Evolutionary conservation across 2,797 vertebrate species (phyloP), one percentile per base, ranked within the genome.

Genomic region (Cossypha dichroa): DNA sequence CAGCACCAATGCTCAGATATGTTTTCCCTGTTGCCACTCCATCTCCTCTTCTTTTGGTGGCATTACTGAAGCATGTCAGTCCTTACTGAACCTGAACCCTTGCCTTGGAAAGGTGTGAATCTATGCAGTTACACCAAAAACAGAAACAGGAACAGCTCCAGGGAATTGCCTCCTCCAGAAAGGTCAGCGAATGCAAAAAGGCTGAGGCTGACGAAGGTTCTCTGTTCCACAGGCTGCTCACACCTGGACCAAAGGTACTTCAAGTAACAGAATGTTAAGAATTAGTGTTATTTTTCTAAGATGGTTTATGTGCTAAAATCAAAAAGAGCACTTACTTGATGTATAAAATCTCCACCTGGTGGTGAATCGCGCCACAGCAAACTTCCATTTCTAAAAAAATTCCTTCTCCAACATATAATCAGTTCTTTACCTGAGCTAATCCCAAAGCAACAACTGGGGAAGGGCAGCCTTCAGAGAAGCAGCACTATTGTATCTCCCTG

Each of bases 311-410:
- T 8, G 13, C 19, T 26, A 46, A 29, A 66, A 76, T 13, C 12
- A 4, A 23, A 75, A 54, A 36, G 25, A 48, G 28, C 22, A 6
- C 10, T 45, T 67, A 16, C 11, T 4, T 38, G 67, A 59, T 66
- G 40, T 21, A 26, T 52, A 29, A 72, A 93, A 92, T 87, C 93
- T 93, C 90, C 94, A 95, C 88, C 92, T 91, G 77, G 89, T 93
- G 95, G 87, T 73, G 84, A 79, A 40, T 41, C 10, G 34, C 72
- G 82, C 72, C 79, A 67, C 74, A 69, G 59, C 64, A 85, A 76
- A 90, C 9, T 43, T 67, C 4, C 20, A 15, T 31, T 85, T 58
- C 21, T 5, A 56, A 64, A 20, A 77, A 83, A 83, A 62, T 16
- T 78, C 56, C 20, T 3, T 0, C 66, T 75, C 18, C 10, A 34